A percentile compares a stretch with the other conserved stretches of the same genome.
phyloP scores from a whole-genome alignment of 2,113 vertebrate species.

The Shinisaurus crocodilurus region DNA sequence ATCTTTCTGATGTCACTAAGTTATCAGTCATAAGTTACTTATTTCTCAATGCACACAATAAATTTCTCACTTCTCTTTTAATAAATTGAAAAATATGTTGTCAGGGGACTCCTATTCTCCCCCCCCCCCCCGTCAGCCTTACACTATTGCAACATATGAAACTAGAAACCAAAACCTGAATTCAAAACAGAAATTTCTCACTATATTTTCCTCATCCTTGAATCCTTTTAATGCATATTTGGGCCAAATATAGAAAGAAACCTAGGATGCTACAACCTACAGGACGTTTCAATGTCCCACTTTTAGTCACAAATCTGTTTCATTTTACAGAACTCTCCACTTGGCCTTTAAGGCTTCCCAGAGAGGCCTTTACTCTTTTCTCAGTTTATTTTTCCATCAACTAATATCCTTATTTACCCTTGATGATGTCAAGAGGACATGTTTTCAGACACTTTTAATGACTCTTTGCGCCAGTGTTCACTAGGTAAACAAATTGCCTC shows the following conservation, averaged over 20 bases:
- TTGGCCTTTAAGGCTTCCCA: background rate
- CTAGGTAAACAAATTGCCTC: conserved; percentile 50
- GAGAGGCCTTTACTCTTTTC: background rate
- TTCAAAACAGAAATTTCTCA: background rate
- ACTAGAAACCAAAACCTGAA: background rate
- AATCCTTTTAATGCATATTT: background rate
- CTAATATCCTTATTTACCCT: conserved; percentile 24
- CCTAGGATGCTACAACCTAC: background rate
- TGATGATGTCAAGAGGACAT: conserved; percentile 14
- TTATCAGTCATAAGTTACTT: background rate
- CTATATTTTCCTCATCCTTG: background rate
- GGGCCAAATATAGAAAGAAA: background rate
- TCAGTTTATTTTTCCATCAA: conserved; percentile 17
- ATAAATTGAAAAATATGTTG: background rate
- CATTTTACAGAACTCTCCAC: background rate
- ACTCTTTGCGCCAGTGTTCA: conserved; percentile 32
- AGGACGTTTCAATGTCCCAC: background rate
- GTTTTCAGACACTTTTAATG: conserved; percentile 24
- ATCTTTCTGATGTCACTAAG: background rate
- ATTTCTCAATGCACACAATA: background rate
- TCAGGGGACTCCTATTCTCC: background rate
- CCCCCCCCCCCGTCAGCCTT: background rate
- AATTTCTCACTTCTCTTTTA: conserved; percentile 1
- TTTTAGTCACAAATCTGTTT: background rate
- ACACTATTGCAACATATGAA: background rate